Evolutionary conservation across 2,888 invertebrate species (phyloP), one percentile per base, ranked within the genome.

Genomic region (Drosophila lutescens): DNA sequence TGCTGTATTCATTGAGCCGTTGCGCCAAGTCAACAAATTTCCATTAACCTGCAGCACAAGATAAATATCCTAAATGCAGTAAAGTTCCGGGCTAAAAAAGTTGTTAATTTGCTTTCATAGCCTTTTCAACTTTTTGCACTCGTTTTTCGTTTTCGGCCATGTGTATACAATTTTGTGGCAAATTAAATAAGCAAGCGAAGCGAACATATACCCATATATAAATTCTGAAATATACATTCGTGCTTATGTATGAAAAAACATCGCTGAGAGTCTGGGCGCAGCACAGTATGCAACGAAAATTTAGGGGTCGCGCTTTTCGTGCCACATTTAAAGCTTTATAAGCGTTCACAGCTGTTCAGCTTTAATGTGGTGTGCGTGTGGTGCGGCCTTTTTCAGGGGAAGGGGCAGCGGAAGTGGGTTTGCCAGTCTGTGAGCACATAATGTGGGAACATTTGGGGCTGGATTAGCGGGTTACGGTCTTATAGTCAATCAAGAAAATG

Each of bases 101-200:
- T 77, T 85, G 81, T 80, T 74, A 78, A 77, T 82, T 80, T 77
- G 86, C 78, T 86, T 81, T 79, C 58, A 77, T 71, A 69, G 68
- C 76, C 56, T 71, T 79, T 86, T 76, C 26, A 74, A 72, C 70
- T 67, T 80, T 59, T 62, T 9, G 32, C 58, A 41, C 41, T 26
- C 44, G 40, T 51, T 54, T 40, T 57, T 44, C 43, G 43, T 44
- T 63, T 57, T 51, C 26, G 58, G 54, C 56, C 68, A 65, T 74
- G 60, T 54, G 68, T 76, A 83, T 78, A 78, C 79, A 77, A 83
- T 85, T 86, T 80, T 80, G 84, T 88, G 88, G 79, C 74, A 80
- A 87, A 85, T 85, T 88, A 88, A 88, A 88, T 88, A 79, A 74
- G 79, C 77, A 77, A 80, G 77, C 84, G 70, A 67, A 79, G 63